Evolutionary conservation across 2,113 vertebrate genomes (phyloP).

Genomic region (Rhynchomys soricoides): DNA sequence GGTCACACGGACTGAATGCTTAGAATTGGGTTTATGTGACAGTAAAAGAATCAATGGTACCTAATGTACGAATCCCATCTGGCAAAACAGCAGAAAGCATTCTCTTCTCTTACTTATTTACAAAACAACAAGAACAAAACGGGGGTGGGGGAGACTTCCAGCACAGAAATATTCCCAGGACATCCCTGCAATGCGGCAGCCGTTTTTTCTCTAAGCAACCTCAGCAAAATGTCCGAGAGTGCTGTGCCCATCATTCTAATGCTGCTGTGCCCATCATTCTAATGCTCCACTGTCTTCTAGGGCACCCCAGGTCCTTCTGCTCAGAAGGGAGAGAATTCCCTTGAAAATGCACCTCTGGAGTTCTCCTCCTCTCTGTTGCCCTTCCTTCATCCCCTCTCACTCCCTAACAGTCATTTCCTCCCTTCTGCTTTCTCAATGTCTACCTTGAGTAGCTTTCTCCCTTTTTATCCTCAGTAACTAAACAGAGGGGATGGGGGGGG

Average conservation of each 20-base stretch:
- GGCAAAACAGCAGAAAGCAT: background rate
- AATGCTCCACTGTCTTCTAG: background rate
- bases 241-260: background rate
- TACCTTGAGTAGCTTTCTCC: background rate
- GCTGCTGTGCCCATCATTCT: too few relatives aligned
- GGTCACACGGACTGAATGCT: background rate
- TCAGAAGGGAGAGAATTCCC: background rate
- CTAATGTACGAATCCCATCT: background rate
- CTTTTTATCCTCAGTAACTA: background rate
- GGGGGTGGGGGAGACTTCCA: background rate
- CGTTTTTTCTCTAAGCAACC: background rate
- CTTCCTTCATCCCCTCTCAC: background rate
- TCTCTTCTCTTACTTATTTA: background rate
- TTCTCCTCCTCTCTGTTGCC: background rate
- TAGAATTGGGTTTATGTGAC: background rate
- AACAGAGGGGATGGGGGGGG: background rate
- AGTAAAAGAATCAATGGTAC: background rate
- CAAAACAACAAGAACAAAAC: background rate
- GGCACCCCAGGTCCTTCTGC: background rate
- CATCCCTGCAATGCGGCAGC: too few relatives aligned
- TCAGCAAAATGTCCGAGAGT: background rate
- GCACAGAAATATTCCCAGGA: background rate
- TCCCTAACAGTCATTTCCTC: background rate
- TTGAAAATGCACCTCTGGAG: too few relatives aligned
- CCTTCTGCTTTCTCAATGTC: background rate